These are phyloP conservation scores for Gymnosoma rotundatum DNA, from an alignment of 2,888 invertebrate genomes.

Conservation along the genomic window DNA sequence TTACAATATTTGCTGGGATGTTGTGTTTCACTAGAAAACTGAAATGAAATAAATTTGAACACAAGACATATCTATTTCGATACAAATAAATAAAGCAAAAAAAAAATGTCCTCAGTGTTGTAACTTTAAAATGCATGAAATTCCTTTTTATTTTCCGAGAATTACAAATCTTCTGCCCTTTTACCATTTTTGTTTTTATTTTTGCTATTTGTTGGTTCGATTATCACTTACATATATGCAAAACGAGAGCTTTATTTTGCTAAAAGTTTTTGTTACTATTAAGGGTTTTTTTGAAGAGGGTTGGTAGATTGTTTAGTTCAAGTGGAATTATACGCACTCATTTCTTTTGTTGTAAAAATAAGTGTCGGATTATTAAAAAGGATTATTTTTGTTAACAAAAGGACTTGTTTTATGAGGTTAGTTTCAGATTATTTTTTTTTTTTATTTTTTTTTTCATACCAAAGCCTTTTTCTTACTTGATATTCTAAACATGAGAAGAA, in stretches of 20 bases:
- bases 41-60: slow-evolving; percentile 57
- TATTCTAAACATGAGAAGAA: too few relatives aligned
- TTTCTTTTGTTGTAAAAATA: slow-evolving; percentile 17
- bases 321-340: slow-evolving; percentile 40
- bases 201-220: neutral
- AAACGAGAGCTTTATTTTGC: neutral
- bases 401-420: slow-evolving; percentile 10
- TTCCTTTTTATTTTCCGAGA: slow-evolving; percentile 6
- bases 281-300: slow-evolving; percentile 48
- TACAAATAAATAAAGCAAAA: neutral
- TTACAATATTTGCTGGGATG: neutral
- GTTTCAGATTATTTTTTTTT: too few relatives aligned
- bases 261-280: slow-evolving; percentile 2
- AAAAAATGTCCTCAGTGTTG: neutral
- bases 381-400: slow-evolving; percentile 52
- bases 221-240: neutral
- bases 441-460: too few relatives aligned
- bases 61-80: neutral
- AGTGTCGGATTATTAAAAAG: slow-evolving; percentile 56
- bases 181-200: neutral
- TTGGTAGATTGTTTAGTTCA: slow-evolving; percentile 53
- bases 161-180: slow-evolving; percentile 42
- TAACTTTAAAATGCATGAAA: slow-evolving; percentile 56
- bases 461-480: too few relatives aligned
- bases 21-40: slow-evolving; percentile 3